Evolutionary conservation across 2,113 vertebrate genomes (phyloP), one percentile per base, ranked within the genome.

Genomic region (Triplophysa siluroides): DNA sequence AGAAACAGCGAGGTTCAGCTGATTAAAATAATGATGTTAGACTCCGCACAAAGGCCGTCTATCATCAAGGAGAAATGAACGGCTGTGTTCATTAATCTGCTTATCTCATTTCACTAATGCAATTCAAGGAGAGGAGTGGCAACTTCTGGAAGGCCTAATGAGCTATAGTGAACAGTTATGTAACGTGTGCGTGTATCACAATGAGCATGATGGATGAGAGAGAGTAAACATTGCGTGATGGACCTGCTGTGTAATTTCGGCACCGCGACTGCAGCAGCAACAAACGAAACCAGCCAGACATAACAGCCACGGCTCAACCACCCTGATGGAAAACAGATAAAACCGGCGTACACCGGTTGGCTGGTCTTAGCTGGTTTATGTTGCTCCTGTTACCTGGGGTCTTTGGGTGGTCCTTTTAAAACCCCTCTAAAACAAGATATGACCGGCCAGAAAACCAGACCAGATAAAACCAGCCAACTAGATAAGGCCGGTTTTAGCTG

Each of bases 21-120:
- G 79, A 84, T 78, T 69, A 78, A 50, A 66, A 24, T 84, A 70
- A 84, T 75, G 70, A 58, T 69, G 73, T 81, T 81, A 78, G 67
- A 78, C 79, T 78, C 76, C 14, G 64, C 66, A 64, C 62, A 64
- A 61, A 75, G 71, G 21, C 8, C 38, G 10, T 78, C 74, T 24
- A 18, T 81, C 78, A 81, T 68, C 69, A 23, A 43, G 26, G 56
- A 45, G 26, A 73, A 78, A 64, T 41, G 29, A 63, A 45, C 56
- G 38, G 33, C 62, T 2, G 50, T 41, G 63, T 63, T 81, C 79
- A 81, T 78, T 79, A 69, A 84, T 78, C 79, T 69, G 33, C 33
- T 43, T 41, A 70, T 58, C 76, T 84, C 79, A 78, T 84, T 78
- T 78, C 83, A 84, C 79, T 84, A 81, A 84, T 84, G 76, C 83